Percentiles rank a stretch among this genome's conserved stretches.
Conservation (phyloP, 2,888 invertebrate species). For the Cheilosia grossa region DNA sequence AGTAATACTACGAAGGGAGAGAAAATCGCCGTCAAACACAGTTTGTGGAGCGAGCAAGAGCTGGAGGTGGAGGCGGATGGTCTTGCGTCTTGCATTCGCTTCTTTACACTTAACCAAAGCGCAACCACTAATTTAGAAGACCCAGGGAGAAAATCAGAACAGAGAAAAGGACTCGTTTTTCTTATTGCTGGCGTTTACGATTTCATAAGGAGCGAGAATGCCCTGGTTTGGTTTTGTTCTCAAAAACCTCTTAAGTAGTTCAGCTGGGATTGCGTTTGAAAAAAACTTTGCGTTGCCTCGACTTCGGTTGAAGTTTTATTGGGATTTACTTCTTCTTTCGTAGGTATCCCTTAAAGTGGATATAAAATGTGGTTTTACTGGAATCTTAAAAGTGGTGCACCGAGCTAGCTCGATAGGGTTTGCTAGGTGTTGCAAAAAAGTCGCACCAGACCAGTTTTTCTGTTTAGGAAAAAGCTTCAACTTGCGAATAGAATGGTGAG, state of each 20-base stretch:
- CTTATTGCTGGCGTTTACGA: conserved; percentile 7
- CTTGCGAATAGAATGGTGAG: too few relatives aligned
- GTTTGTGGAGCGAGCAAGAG: too few relatives aligned
- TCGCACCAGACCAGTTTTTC: too few relatives aligned
- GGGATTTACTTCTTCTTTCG: neutral
- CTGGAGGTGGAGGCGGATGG: neutral
- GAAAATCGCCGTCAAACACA: too few relatives aligned
- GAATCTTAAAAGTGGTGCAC: neutral
- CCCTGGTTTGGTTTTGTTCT: neutral
- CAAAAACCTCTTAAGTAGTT: neutral
- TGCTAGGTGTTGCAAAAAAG: too few relatives aligned
- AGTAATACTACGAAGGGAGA: neutral
- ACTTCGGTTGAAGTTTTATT: conserved; percentile 2
- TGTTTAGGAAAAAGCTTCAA: too few relatives aligned
- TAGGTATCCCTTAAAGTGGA: neutral
- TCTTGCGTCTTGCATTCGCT: neutral
- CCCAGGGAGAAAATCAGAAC: conserved; percentile 38
- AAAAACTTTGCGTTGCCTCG: neutral
- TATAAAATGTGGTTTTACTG: neutral
- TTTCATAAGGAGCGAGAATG: neutral
- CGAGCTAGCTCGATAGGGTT: neutral
- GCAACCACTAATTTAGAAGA: conserved; percentile 59
- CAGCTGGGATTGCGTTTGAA: neutral
- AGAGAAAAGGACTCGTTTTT: neutral
- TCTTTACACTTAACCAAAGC: conserved; percentile 29